Evolutionary conservation across 2,797 vertebrate genomes (phyloP).

Genomic region (Sebastes diaconus): DNA sequence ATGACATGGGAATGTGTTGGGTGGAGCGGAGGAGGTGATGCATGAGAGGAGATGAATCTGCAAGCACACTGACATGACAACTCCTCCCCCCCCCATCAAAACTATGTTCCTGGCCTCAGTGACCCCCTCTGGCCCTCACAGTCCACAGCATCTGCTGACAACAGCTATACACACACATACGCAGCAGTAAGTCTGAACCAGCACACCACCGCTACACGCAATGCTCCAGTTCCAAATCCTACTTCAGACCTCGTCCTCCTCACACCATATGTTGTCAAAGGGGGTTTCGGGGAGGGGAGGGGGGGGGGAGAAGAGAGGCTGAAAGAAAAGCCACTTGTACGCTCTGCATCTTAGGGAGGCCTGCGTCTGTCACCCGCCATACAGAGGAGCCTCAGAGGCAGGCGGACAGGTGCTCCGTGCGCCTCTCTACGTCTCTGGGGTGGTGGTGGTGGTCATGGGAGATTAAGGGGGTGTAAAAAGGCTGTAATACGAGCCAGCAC

Average conservation of each 20-base stretch:
- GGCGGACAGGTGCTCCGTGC: constrained; percentile 74
- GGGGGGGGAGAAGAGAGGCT: not conserved
- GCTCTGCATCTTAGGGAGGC: constrained; percentile 54
- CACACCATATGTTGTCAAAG: constrained; percentile 58
- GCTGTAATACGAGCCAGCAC: constrained; percentile 78
- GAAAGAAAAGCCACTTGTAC: constrained; percentile 65
- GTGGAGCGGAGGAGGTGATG: constrained; percentile 1
- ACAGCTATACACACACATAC: constrained; percentile 28
- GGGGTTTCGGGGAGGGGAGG: not conserved
- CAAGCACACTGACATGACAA: constrained; percentile 5
- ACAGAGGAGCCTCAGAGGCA: constrained; percentile 52
- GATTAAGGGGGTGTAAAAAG: constrained; percentile 74
- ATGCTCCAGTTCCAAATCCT: constrained; percentile 28
- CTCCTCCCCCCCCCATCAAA: constrained; percentile 28
- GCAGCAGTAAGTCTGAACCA: constrained; percentile 1
- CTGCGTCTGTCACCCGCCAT: constrained; percentile 61
- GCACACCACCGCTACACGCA: not conserved
- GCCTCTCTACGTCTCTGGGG: constrained; percentile 46
- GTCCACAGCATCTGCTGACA: constrained; percentile 61
- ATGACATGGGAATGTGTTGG: not conserved
- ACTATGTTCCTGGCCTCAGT: constrained; percentile 44
- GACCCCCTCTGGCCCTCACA: constrained; percentile 42
- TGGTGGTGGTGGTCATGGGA: constrained; percentile 66
- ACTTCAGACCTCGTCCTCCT: constrained; percentile 39
- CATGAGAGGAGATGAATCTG: constrained; percentile 32